Evolutionary conservation across 2,113 vertebrate genomes (phyloP).

Genomic region (Paralichthys olivaceus): DNA sequence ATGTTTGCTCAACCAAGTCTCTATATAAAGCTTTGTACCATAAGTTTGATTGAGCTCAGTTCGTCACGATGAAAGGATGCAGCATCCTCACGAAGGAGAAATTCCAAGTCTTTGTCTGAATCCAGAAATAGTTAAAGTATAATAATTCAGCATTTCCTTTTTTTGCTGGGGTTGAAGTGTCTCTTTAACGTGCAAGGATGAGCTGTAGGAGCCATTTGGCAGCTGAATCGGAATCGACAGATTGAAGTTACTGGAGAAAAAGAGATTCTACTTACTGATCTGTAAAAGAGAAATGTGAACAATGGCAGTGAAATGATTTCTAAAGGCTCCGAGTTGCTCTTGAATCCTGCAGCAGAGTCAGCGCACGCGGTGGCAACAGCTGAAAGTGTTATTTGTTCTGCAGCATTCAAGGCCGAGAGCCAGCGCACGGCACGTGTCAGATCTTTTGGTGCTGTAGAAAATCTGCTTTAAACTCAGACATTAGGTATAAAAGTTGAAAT

Average conservation of each 20-base stretch:
- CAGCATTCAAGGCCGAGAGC: constrained; percentile 23
- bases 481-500: neutral
- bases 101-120: constrained; percentile 28
- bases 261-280: constrained; percentile 50
- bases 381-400: constrained; percentile 30
- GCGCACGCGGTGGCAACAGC: constrained; percentile 22
- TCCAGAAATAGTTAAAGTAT: constrained; percentile 4
- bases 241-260: constrained; percentile 45
- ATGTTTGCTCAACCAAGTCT: neutral
- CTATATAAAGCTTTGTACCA: no score
- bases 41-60: no score
- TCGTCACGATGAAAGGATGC: no score
- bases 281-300: constrained; percentile 39
- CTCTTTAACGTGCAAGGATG: constrained; percentile 51
- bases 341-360: constrained; percentile 34
- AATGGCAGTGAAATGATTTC: constrained; percentile 42
- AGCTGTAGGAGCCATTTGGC: constrained; percentile 50
- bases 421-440: neutral
- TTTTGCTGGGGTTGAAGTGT: constrained; percentile 13
- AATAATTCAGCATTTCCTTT: constrained; percentile 21
- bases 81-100: constrained; percentile 21
- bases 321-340: constrained; percentile 33
- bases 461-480: neutral
- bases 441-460: neutral
- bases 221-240: constrained; percentile 46